These are phyloP conservation scores for Calliphora vicina DNA, from an alignment of 1,140 invertebrate genomes.

Conservation along the genomic window DNA sequence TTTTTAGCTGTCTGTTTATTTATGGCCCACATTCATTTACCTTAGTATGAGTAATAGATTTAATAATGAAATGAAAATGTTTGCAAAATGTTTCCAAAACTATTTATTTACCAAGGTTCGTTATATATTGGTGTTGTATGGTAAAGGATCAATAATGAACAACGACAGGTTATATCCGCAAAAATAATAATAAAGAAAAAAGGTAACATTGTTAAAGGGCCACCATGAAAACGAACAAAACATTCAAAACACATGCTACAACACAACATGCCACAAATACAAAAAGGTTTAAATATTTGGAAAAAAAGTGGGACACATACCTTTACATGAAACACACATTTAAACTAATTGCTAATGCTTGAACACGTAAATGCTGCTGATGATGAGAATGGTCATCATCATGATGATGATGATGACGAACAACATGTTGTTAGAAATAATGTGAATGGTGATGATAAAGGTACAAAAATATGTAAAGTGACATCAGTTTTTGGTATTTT, in stretches of 20 bases:
- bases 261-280: too few species aligned
- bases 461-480: constrained; percentile 3
- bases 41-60: too few species aligned
- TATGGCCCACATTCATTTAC: too few species aligned
- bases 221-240: too few species aligned
- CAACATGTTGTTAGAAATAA: background rate
- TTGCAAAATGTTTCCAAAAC: too few species aligned
- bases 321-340: background rate
- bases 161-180: background rate
- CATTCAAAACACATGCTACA: too few species aligned
- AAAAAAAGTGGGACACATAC: background rate
- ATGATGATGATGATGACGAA: background rate
- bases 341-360: constrained; percentile 19
- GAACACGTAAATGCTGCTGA: background rate
- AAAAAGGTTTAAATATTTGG: background rate
- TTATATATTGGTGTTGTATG: too few species aligned
- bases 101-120: too few species aligned
- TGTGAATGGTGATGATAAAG: background rate
- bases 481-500: constrained; percentile 1
- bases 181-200: background rate
- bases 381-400: background rate
- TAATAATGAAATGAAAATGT: too few species aligned
- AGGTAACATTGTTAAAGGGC: background rate
- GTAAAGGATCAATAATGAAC: background rate
- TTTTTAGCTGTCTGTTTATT: too few species aligned